Evolutionary conservation across 2,113 vertebrate species (phyloP).

Genomic region (Eubucco bourcierii): DNA sequence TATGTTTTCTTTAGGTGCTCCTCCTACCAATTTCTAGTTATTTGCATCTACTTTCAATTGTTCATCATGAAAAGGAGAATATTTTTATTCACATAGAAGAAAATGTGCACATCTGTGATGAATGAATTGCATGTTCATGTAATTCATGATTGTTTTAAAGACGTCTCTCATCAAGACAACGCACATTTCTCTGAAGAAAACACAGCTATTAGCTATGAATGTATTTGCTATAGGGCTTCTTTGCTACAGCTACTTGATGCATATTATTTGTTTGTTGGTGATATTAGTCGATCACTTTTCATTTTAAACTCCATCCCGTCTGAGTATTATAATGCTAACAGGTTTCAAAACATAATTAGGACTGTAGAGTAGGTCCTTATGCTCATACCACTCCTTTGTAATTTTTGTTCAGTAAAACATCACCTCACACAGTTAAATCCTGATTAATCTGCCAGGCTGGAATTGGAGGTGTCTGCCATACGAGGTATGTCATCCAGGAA

Average conservation of each 20-base stretch:
- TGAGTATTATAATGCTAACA: background rate
- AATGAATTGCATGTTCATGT: background rate
- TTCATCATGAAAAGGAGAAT: background rate
- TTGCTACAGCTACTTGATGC: background rate
- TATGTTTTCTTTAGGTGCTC: background rate
- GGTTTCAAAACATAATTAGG: background rate
- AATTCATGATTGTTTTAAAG: background rate
- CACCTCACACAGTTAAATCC: background rate
- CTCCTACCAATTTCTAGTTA: background rate
- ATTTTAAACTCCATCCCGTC: background rate
- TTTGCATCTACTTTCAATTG: background rate
- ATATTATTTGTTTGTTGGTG: background rate
- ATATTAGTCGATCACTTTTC: background rate
- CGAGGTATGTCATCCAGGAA: slow-evolving; percentile 80
- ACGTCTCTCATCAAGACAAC: background rate
- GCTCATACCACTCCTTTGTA: background rate
- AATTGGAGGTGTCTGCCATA: slow-evolving; percentile 85
- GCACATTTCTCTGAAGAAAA: background rate
- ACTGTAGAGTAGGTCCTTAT: background rate
- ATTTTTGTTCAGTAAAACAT: background rate
- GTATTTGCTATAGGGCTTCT: background rate
- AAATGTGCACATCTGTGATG: background rate
- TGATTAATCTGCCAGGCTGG: slow-evolving; percentile 71
- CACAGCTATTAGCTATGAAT: background rate
- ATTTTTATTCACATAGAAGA: background rate